Percentiles rank a stretch among this genome's conserved stretches.
Conservation (phyloP, 2,888 invertebrate species). For the Dryococelus australis region DNA sequence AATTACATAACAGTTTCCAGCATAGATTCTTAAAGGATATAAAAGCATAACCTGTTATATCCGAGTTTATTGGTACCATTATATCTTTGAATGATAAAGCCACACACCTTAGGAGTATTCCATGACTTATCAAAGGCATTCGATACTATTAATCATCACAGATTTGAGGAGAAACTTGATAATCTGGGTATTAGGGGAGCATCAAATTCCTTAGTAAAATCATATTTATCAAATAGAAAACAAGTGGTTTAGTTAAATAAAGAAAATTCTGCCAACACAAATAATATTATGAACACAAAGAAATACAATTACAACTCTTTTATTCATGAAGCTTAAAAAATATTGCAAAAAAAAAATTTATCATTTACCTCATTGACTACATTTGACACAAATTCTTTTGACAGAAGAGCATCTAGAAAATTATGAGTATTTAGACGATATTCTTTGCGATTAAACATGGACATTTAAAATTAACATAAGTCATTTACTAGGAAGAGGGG, state of each 20-base stretch:
- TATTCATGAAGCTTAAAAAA: too few species aligned
- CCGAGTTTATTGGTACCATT: neutral
- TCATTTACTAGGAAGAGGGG: too few species aligned
- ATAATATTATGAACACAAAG: too few species aligned
- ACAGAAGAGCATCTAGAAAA: too few species aligned
- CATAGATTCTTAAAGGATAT: neutral
- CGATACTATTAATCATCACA: neutral
- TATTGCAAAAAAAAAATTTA: too few species aligned
- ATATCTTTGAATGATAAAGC: neutral
- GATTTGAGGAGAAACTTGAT: neutral
- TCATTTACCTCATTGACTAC: too few species aligned
- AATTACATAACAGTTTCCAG: neutral
- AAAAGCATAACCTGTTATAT: neutral
- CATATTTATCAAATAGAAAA: neutral
- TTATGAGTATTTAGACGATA: too few species aligned
- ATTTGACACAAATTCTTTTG: too few species aligned
- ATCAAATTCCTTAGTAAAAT: neutral
- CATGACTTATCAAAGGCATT: neutral
- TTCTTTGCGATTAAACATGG: too few species aligned
- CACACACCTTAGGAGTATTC: neutral
- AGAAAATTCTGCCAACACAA: neutral
- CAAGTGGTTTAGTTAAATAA: neutral
- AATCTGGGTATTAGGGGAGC: neutral
- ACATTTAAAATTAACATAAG: too few species aligned
- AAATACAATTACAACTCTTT: too few species aligned